Base-by-base conservation (phyloP, 2,113 vertebrate species). In the Uropsilus gracilis region DNA sequence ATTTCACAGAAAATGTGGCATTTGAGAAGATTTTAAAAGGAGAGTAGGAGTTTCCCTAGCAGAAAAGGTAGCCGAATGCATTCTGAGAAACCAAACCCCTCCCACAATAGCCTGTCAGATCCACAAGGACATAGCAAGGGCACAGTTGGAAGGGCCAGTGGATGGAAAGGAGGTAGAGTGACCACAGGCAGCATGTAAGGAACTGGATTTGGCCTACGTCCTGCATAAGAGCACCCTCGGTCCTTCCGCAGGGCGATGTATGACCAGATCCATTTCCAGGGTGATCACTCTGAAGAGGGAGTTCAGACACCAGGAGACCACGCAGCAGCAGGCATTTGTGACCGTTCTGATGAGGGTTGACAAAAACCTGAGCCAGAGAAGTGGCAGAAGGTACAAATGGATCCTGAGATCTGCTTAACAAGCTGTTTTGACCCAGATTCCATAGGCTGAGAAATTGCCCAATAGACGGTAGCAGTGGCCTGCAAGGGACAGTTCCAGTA, bases 11-110 rank as follows among this genome's bases (percentile, higher is more conserved):
- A 78, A 86, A 89, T 30, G 53, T 5, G 24, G 61, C 18, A 30
- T 42, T 32, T 69, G 55, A 86, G 28, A 94, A 71, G 48, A 39
- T 87, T 30, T 71, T 44, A 66, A 86, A 32, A 37, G 42, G 34
- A 37, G 42, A 64, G 37, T 14, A 80, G 32, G 32, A 73, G 6
- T 44, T 89, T 63, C 26, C 83, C 24, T 73, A 83, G 53, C 53
- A 92, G 24, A 71, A 86, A 28, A 76, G 20, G 28, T 37, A 2
- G 55, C 16, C 20, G 22, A 55, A 20, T 8, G 8, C 22, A 84
- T 87, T 90, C 53, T 66, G 57, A 69, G 30, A 94, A 64, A 63
- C 14, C 26, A 37, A 80, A 86, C 26, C 30, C n/a, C 7, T 5
- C 20, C 39, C 24, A 50, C 20, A 78, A 75, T 73, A 57, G 6